Evolutionary conservation across 2,797 vertebrate species (phyloP).

Genomic region (Threskiornis aethiopicus): DNA sequence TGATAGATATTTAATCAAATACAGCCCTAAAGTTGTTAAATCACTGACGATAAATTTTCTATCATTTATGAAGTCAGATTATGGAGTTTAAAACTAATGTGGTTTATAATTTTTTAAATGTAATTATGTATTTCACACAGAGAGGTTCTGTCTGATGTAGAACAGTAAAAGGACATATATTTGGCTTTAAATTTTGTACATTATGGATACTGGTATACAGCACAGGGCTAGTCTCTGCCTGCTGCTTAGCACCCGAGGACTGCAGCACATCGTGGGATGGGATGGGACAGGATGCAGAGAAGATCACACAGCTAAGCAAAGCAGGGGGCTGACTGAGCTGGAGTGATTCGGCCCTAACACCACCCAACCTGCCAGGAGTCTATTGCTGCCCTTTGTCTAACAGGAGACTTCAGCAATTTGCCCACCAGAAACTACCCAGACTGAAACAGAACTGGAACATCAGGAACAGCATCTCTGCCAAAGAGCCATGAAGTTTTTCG

Average conservation of each 20-base stretch:
- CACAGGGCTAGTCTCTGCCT: not conserved
- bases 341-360: not conserved
- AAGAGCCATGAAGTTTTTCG: not conserved
- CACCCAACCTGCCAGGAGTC: not conserved
- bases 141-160: not conserved
- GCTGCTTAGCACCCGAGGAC: not conserved
- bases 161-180: not conserved
- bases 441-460: not conserved
- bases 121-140: not conserved
- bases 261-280: not conserved
- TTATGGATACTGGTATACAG: not conserved
- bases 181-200: not conserved
- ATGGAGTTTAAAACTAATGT: not conserved
- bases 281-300: not conserved
- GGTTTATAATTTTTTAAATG: not conserved
- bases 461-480: not conserved
- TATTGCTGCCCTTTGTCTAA: not conserved
- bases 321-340: not conserved
- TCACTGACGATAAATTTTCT: not conserved
- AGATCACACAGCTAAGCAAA: not conserved
- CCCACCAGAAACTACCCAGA: not conserved
- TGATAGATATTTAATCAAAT: not conserved
- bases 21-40: not conserved
- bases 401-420: accelerated
- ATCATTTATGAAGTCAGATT: not conserved